Conservation (phyloP, 1,140 invertebrate species). For the Whitmania pigra region DNA sequence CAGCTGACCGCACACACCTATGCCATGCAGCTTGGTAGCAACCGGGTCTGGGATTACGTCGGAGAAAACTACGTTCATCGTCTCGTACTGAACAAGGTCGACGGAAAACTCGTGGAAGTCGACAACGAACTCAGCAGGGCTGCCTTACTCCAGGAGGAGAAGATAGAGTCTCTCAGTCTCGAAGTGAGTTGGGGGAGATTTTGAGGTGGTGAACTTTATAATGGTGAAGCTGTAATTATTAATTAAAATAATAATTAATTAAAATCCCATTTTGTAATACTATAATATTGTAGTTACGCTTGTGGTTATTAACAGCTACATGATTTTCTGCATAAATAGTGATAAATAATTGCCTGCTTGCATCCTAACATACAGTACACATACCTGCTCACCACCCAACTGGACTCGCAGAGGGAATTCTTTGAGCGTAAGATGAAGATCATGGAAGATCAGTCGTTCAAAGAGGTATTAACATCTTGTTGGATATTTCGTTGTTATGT, state of each 20-base stretch:
- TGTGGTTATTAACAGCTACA: too few relatives aligned
- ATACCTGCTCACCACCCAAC: constrained; percentile 86
- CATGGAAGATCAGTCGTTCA: constrained; percentile 44
- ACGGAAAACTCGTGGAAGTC: constrained; percentile 83
- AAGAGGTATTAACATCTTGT: not conserved
- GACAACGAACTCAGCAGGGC: constrained; percentile 8
- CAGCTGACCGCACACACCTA: constrained; percentile 89
- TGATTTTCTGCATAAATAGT: too few relatives aligned
- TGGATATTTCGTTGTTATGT: too few relatives aligned
- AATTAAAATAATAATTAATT: too few relatives aligned
- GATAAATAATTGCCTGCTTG: too few relatives aligned
- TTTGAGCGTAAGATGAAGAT: constrained; percentile 70
- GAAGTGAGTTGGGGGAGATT: constrained; percentile 16
- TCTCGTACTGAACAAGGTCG: constrained; percentile 84
- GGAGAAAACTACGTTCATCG: constrained; percentile 95
- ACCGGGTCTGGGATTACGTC: constrained; percentile 95
- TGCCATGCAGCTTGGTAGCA: constrained; percentile 81
- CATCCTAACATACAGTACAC: constrained; percentile 59
- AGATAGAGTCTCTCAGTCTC: constrained; percentile 28
- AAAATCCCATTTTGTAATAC: too few relatives aligned
- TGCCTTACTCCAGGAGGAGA: constrained; percentile 27
- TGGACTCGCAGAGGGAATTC: constrained; percentile 82
- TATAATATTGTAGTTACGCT: too few relatives aligned
- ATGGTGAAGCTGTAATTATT: not conserved
- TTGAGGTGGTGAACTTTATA: too few relatives aligned